Percentiles rank a stretch among this genome's conserved stretches.
Evolutionary conservation across 1,140 invertebrate genomes (phyloP).

Genomic region (Rhagoletis zephyria): DNA sequence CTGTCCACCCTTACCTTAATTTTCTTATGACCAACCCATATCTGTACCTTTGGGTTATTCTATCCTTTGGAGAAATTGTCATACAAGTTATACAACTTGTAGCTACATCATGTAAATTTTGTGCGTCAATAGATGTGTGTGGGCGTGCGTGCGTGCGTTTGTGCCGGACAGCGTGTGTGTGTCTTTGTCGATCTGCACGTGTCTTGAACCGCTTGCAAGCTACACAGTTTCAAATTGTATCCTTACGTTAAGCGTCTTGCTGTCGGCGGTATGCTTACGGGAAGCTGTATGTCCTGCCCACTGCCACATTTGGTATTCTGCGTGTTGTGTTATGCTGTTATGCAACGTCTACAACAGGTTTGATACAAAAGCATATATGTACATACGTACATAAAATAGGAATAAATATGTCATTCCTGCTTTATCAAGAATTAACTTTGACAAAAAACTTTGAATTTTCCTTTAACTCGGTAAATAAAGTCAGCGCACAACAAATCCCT

Average conservation of each 20-base stretch:
- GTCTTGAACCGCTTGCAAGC: not conserved
- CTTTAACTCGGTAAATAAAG: too few relatives aligned
- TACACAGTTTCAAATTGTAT: slow-evolving; percentile 11
- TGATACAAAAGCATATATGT: not conserved
- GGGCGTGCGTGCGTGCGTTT: not conserved
- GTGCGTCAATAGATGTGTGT: not conserved
- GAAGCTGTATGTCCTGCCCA: not conserved
- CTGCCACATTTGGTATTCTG: slow-evolving; percentile 9
- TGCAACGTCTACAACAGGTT: not conserved
- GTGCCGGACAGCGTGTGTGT: not conserved
- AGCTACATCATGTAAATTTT: slow-evolving; percentile 42
- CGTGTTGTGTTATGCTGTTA: not conserved
- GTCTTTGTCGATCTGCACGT: not conserved
- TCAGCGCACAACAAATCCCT: not conserved
- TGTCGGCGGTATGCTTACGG: not conserved
- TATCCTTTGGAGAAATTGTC: not conserved
- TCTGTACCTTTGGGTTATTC: not conserved
- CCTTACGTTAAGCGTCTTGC: slow-evolving; percentile 20
- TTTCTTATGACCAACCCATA: not conserved
- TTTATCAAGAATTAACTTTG: too few relatives aligned
- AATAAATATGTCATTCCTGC: not conserved
- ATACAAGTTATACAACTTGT: slow-evolving; percentile 27
- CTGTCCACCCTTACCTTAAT: not conserved
- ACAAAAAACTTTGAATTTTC: too few relatives aligned
- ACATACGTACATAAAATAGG: not conserved